Percentiles rank a stretch among this genome's conserved stretches.
These are phyloP conservation scores for Corythornis vintsioides DNA, from an alignment of 2,113 vertebrate genomes.

Conservation along the genomic window DNA sequence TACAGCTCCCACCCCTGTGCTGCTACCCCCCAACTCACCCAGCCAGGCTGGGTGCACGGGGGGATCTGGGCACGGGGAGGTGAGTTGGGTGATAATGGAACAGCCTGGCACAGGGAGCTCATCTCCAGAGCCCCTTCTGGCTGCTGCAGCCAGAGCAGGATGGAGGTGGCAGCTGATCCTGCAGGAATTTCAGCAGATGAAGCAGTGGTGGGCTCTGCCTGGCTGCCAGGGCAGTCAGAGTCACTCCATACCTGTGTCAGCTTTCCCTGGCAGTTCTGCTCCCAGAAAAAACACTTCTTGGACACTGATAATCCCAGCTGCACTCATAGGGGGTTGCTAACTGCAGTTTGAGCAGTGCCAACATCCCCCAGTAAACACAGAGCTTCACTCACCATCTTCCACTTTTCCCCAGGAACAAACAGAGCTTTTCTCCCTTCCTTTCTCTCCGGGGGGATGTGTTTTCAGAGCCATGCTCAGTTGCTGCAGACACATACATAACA, in stretches of 20 bases:
- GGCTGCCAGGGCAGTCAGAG: neutral
- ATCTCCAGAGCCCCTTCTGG: neutral
- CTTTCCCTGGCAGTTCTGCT: neutral
- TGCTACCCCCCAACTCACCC: accelerated
- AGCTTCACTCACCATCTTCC: neutral
- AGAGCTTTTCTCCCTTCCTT: neutral
- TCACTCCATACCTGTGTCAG: neutral
- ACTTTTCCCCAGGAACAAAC: neutral
- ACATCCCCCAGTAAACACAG: too few species aligned
- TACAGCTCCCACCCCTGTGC: accelerated
- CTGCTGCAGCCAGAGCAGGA: neutral
- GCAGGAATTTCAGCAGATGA: neutral
- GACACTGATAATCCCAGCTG: neutral
- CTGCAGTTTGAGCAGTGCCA: neutral
- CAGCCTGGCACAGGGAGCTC: accelerated
- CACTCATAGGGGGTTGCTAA: neutral
- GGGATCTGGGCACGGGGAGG: neutral
- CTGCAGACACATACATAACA: neutral
- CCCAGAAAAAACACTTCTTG: neutral
- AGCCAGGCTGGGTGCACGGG: accelerated
- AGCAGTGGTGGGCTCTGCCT: neutral
- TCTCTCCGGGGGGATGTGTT: neutral
- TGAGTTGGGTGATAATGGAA: neutral
- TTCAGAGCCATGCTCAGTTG: neutral
- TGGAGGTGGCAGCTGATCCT: neutral